A percentile compares a stretch with the other conserved stretches of the same genome.
Evolutionary conservation across 2,797 vertebrate species (phyloP).

Genomic region (Moxostoma hubbsi): DNA sequence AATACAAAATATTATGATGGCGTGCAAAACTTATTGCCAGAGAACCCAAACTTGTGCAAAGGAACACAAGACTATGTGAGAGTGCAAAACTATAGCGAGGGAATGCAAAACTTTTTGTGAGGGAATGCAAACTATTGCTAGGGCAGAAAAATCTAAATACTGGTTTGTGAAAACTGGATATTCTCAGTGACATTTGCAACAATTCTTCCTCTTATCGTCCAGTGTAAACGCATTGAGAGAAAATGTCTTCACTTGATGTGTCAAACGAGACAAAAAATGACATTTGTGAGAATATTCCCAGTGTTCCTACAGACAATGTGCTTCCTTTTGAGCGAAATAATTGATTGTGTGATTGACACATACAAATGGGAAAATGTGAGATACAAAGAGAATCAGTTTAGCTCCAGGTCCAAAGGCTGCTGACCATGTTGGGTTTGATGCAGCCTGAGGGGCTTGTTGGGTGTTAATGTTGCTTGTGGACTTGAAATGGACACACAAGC

Average conservation of each 20-base stretch:
- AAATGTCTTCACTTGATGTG: conserved; percentile 33
- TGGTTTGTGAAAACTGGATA: conserved; percentile 20
- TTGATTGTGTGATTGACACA: conserved; percentile 46
- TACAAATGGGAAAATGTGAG: conserved; percentile 21
- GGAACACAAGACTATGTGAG: not conserved
- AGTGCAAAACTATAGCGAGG: too few species aligned
- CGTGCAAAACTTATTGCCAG: too few species aligned
- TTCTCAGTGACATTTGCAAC: conserved; percentile 26
- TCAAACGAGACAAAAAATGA: conserved; percentile 35
- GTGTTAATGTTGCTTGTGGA: not conserved
- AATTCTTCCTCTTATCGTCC: conserved; percentile 24
- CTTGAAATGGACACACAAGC: conserved; percentile 13
- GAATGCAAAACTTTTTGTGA: too few species aligned
- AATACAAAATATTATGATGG: too few species aligned
- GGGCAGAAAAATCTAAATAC: not conserved
- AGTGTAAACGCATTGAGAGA: conserved; percentile 21
- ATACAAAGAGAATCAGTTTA: not conserved
- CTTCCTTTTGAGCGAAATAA: conserved; percentile 45
- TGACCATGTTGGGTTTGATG: conserved; percentile 27
- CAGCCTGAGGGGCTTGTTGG: conserved; percentile 27
- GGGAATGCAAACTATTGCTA: not conserved
- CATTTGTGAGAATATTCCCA: conserved; percentile 21
- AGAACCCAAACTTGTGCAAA: too few species aligned
- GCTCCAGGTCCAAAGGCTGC: conserved; percentile 32
- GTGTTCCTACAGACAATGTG: conserved; percentile 28